Evolutionary conservation across 2,888 invertebrate genomes (phyloP), one percentile per base, ranked within the genome.

Genomic region (Lasioglossum morio): DNA sequence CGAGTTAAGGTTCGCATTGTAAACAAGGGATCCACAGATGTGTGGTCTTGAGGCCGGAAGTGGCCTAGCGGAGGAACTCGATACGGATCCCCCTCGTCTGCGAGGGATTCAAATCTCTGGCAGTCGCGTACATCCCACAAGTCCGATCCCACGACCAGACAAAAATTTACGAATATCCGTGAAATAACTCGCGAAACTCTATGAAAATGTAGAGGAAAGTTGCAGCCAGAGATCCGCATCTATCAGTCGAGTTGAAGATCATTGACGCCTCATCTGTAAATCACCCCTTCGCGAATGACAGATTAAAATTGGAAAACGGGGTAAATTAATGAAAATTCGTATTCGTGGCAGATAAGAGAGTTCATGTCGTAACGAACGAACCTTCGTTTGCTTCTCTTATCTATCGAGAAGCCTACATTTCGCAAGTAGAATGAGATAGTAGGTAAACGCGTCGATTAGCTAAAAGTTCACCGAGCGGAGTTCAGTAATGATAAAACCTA

Each of bases 21-120:
- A 88, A 88, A 87, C 82, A 85, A 88, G 72, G 72, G 80, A 75
- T 85, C 69, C 72, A 85, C 80, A 85, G 85, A 88, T 82, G 81
- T 85, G 82, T 79, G 80, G 87, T 87, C 82, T 60, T 69, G 37
- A 57, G 76, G n/a, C 84, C 87, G 87, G 85, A 88, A 88, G 82
- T 87, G 82, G 82, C 72, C 66, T 70, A 84, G 78, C 72, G 53
- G 48, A 82, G 85, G 85, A 87, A 87, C 87, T 82, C 82, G 84
- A 88, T 88, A 88, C 72, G 77, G 75, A 84, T 87, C 77, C 78
- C 87, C 53, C 82, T 75, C 69, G 30, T 19, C 72, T 53, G 57
- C 53, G 40, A 82, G 75, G 80, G 84, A 82, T 88, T 82, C 82
- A 81, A 79, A 82, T 37, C 66, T 77, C 40, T 48, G 57, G 53